Conservation (phyloP, 2,113 vertebrate species). For the Chloebia gouldiae region DNA sequence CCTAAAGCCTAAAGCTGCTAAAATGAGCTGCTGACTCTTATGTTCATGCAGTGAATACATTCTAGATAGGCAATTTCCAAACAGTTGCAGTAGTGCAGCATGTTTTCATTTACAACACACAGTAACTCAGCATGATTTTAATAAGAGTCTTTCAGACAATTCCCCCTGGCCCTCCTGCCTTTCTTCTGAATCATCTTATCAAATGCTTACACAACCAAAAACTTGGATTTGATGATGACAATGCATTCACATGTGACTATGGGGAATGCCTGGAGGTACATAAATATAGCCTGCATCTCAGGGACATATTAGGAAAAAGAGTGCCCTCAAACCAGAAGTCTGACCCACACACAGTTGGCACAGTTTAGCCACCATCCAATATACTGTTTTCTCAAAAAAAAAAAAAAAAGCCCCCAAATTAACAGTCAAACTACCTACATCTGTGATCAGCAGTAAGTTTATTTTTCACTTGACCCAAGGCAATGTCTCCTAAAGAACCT, state of each 20-base stretch:
- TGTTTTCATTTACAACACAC: background rate
- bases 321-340: background rate
- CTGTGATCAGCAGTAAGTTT: background rate
- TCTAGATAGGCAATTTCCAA: background rate
- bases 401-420: no score
- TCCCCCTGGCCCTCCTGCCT: background rate
- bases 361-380: background rate
- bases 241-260: background rate
- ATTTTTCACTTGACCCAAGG: background rate
- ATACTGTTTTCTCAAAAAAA: background rate
- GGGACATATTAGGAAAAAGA: background rate
- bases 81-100: background rate
- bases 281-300: background rate
- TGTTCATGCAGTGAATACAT: background rate
- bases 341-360: background rate
- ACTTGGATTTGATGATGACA: background rate
- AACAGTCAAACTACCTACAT: background rate
- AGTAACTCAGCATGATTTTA: conserved; percentile 2
- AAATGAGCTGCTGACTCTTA: background rate
- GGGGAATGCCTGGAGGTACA: background rate
- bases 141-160: background rate
- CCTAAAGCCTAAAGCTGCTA: conserved; percentile 9
- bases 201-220: background rate
- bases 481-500: background rate
- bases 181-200: background rate